Conservation (phyloP, 2,797 vertebrate species). For the Distichodus sexfasciatus region DNA sequence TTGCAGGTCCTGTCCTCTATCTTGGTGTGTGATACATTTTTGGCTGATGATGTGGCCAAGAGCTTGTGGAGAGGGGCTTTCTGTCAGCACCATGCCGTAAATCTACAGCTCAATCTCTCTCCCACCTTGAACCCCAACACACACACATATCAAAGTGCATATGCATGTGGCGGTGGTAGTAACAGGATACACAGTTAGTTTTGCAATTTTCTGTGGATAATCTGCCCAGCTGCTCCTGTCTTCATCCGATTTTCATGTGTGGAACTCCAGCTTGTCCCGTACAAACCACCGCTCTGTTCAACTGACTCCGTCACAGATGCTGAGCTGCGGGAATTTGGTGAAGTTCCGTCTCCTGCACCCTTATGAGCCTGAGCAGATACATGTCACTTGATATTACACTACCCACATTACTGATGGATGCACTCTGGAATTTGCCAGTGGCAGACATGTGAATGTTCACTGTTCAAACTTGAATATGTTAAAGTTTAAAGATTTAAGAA, state of each 20-base stretch:
- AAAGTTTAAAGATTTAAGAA: no score
- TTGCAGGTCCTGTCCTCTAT: not conserved
- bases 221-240: not conserved
- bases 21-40: slow-evolving; percentile 14
- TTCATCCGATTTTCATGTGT: no score
- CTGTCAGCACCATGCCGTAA: slow-evolving; percentile 15
- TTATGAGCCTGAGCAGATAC: not conserved
- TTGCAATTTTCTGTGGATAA: no score
- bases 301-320: not conserved
- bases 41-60: slow-evolving; percentile 27
- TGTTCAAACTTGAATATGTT: no score
- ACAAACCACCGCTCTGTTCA: not conserved
- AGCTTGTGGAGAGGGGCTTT: slow-evolving; percentile 1
- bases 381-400: not conserved
- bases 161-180: not conserved
- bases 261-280: no score
- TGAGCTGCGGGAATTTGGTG: not conserved
- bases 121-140: not conserved
- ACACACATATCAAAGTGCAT: not conserved
- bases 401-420: no score
- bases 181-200: no score
- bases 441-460: no score
- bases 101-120: slow-evolving; percentile 1
- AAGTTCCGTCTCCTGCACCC: not conserved
- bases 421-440: no score